Evolutionary conservation across 2,797 vertebrate genomes (phyloP).

Genomic region (Dallia pectoralis): DNA sequence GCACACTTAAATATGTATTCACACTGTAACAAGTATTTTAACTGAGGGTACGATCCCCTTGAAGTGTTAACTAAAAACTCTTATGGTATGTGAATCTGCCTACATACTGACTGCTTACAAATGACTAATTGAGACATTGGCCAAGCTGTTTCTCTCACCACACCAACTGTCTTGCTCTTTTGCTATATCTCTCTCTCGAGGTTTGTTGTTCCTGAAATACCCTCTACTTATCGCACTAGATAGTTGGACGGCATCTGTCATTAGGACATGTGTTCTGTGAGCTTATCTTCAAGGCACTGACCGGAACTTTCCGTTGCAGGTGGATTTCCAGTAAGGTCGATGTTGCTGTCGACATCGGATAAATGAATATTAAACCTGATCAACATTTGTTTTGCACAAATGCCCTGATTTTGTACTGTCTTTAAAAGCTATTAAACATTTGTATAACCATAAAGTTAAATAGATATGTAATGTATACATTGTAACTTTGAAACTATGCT

Average conservation of each 20-base stretch:
- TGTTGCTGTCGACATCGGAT: constrained; percentile 53
- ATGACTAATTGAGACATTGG: constrained; percentile 2
- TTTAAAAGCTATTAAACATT: constrained; percentile 14
- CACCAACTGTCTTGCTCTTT: constrained; percentile 17
- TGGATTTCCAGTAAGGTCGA: constrained; percentile 79
- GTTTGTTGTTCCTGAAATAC: constrained; percentile 13
- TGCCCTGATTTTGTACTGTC: constrained; percentile 26
- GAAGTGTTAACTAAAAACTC: too few relatives aligned
- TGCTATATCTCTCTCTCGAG: constrained; percentile 3
- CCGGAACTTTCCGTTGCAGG: constrained; percentile 67
- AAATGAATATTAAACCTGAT: constrained; percentile 26
- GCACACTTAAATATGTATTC: too few relatives aligned
- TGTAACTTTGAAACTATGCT: neutral
- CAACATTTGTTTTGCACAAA: neutral
- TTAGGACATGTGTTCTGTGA: neutral
- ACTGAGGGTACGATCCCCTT: too few relatives aligned
- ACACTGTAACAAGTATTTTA: too few relatives aligned
- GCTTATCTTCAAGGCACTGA: neutral
- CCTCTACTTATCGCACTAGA: constrained; percentile 8
- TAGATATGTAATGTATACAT: neutral
- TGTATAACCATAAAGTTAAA: constrained; percentile 17
- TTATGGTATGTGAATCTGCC: neutral
- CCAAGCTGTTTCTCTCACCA: constrained; percentile 15
- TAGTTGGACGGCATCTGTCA: neutral
- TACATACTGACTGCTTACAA: constrained; percentile 11